Evolutionary conservation across 2,113 vertebrate species (phyloP), one percentile per base, ranked within the genome.

Genomic region (Coreoperca whiteheadi): DNA sequence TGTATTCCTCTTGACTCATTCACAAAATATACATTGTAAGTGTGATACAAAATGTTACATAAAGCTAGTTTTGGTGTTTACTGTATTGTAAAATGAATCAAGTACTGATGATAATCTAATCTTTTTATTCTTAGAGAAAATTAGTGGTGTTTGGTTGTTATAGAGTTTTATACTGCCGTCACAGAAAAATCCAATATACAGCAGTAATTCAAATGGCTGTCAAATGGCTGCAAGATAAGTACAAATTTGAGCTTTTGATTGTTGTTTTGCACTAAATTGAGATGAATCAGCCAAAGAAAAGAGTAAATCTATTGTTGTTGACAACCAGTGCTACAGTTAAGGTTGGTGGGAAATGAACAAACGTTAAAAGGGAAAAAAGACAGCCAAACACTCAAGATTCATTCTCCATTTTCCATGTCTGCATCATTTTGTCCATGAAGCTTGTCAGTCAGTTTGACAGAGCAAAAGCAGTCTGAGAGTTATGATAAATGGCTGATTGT

Each of bases 201-300:
- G 39, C 34, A 61, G n/a, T 48, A 39, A 54, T 50, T 69, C 1
- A 81, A 79, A 82, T 50, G 46, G 64, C 30, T 69, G 23, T 69
- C 8, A 37, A 39, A 46, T 39, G 20, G 23, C 8, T 28, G 2
- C 16, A 56, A 25, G 21, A n/a, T 2, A 41, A 82, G 25, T 5
- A n/a, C 20, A 80, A 4, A 79, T 50, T n/a, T 51, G 16, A n/a
- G 53, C 11, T 78, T 67, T 68, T 54, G 6, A 56, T 79, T 81
- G 20, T 69, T 64, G 23, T 75, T 86, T 88, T 89, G 74, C 79
- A 90, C 87, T 85, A 79, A 81, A 53, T 41, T 80, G 43, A 75
- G 14, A 34, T 16, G 25, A 30, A 61, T 80, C 11, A 68, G 70
- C 72, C 72, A 87, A 88, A 84, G 37, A 77, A 81, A 66, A 41